phyloP scores from a whole-genome alignment of 2,113 vertebrate species.

The Corythoichthys haematopterus region DNA sequence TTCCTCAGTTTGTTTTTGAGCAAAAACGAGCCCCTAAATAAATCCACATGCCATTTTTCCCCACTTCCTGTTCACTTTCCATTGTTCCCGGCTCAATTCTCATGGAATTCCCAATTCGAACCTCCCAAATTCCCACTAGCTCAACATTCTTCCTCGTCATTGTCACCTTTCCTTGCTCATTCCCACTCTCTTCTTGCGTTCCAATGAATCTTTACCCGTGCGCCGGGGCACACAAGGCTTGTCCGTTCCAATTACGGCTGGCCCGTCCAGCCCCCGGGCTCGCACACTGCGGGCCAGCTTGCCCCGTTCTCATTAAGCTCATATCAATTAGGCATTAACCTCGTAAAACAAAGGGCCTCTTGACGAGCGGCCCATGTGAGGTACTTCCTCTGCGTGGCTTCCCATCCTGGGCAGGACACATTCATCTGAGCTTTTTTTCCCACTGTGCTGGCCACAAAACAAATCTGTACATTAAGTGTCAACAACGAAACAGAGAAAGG shows the following conservation, averaged over 20 bases:
- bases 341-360: constrained; percentile 68
- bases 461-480: constrained; percentile 18
- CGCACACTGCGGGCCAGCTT: constrained; percentile 47
- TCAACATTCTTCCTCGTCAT: constrained; percentile 47
- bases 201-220: constrained; percentile 58
- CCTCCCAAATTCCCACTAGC: constrained; percentile 42
- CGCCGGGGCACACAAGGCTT: constrained; percentile 66
- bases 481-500: constrained; percentile 6
- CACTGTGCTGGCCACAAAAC: constrained; percentile 34
- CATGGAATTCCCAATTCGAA: constrained; percentile 31
- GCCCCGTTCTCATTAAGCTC: constrained; percentile 66
- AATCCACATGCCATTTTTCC: background rate
- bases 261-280: constrained; percentile 43
- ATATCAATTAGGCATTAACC: constrained; percentile 72
- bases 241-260: constrained; percentile 70
- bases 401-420: constrained; percentile 51
- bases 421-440: constrained; percentile 33
- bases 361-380: constrained; percentile 59
- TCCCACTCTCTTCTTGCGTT: constrained; percentile 53
- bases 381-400: constrained; percentile 62
- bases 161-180: constrained; percentile 56
- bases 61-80: constrained; percentile 8
- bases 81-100: constrained; percentile 34
- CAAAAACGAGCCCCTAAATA: background rate
- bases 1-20: no score